These are phyloP conservation scores for Trogon melanurus DNA, from an alignment of 2,113 vertebrate species.

Conservation along the genomic window DNA sequence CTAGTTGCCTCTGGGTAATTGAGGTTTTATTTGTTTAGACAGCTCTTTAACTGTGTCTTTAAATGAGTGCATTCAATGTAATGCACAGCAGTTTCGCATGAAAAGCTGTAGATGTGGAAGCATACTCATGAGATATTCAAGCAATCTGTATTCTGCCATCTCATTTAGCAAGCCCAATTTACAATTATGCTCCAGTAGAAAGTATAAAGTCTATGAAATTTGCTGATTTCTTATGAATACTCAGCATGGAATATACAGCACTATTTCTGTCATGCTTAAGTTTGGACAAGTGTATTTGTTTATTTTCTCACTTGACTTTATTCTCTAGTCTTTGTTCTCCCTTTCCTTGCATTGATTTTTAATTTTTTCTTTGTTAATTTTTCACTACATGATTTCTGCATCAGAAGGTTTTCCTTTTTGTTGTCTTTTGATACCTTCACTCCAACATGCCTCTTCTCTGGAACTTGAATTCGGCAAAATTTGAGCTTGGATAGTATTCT, in stretches of 20 bases:
- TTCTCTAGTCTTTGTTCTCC: not conserved
- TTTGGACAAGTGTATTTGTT: not conserved
- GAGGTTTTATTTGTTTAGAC: not conserved
- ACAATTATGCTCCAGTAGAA: not conserved
- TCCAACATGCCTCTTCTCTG: not conserved
- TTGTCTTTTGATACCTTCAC: not conserved
- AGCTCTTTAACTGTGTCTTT: not conserved
- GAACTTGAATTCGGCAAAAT: not conserved
- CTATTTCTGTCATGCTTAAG: not conserved
- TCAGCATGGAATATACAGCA: not conserved
- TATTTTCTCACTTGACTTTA: not conserved
- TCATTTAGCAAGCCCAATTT: not conserved
- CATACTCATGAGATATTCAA: not conserved
- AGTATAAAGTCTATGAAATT: not conserved
- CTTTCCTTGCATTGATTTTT: not conserved
- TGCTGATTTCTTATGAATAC: not conserved
- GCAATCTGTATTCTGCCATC: not conserved
- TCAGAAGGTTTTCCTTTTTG: not conserved
- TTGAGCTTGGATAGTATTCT: not conserved
- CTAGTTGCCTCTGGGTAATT: not conserved
- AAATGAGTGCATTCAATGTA: not conserved
- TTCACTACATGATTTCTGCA: not conserved
- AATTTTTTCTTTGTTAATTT: not conserved
- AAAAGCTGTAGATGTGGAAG: not conserved
- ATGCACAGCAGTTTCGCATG: not conserved